These are phyloP conservation scores for Sarcophaga rosellei DNA, from an alignment of 2,888 invertebrate species.

Conservation along the genomic window DNA sequence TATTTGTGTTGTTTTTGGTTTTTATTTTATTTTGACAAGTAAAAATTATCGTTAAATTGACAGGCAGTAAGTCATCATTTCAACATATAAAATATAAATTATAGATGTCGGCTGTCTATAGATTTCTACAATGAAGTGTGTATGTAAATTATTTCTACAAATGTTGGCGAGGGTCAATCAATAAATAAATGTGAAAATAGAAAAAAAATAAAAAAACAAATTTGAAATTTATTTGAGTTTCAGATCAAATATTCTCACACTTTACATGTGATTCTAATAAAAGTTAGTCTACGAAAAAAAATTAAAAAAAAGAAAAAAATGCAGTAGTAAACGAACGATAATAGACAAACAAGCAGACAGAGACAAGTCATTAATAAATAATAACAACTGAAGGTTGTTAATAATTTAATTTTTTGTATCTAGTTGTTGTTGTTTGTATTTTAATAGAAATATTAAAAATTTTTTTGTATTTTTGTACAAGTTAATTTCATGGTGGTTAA, in stretches of 20 bases:
- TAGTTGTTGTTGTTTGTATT: not conserved
- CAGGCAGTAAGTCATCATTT: not conserved
- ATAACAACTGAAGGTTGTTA: slow-evolving; percentile 16
- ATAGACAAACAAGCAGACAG: too few relatives aligned
- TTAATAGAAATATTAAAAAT: not conserved
- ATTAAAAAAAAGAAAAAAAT: not conserved
- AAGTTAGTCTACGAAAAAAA: slow-evolving; percentile 1
- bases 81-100: not conserved
- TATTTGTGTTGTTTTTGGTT: not conserved
- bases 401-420: slow-evolving; percentile 24
- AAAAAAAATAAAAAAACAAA: slow-evolving; percentile 8
- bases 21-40: not conserved
- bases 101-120: not conserved
- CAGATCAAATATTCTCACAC: slow-evolving; percentile 31
- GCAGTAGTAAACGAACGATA: not conserved
- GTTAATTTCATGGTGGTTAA: too few relatives aligned
- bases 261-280: slow-evolving; percentile 27
- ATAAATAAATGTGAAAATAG: not conserved
- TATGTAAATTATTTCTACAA: not conserved
- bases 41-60: not conserved
- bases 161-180: not conserved
- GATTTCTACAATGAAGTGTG: not conserved
- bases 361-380: not conserved
- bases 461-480: too few relatives aligned
- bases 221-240: slow-evolving; percentile 33